Base-by-base conservation (phyloP, 1,140 invertebrate genomes). In the Tetramorium alpestre region DNA sequence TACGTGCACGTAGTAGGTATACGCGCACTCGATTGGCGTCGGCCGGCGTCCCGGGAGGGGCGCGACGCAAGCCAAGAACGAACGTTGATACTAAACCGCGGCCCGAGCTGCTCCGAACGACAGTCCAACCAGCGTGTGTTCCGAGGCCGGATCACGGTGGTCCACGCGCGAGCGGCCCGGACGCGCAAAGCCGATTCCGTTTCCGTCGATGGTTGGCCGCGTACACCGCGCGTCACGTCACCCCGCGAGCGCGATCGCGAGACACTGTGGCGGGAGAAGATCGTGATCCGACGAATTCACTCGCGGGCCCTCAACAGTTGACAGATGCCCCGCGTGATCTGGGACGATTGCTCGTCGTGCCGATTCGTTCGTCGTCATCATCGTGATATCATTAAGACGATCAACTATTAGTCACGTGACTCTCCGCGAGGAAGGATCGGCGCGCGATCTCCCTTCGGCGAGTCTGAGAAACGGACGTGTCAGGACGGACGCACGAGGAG, bases 1-100 rank as follows among this genome's bases (percentile, higher is more conserved):
- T 90, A 90, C 88, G 72, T 86, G 82, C 72, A 91, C 89, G 85
- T 87, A 92, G 78, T 89, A 76, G 89, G 89, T 91, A 92, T 88
- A 88, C 90, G 93, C 90, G 92, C 92, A 94, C 89, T 93, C 93
- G 93, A 94, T 93, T 93, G 93, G 92, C 92, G 93, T 93, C 92
- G 93, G 80, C 88, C 87, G 87, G 90, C 91, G 92, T 92, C 89
- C 89, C 90, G 91, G 92, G 92, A 93, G 92, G 92, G 92, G 93
- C 91, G 92, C 91, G 90, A 93, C 87, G 91, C 91, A 87, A 91
- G 91, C 90, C 90, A 93, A 93, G 92, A 94, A 93, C 93, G 91
- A 92, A 92, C 91, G 90, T 91, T 93, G 90, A 92, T 94, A 92
- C 90, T 92, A 93, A 93, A 94, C 93, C 91, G 93, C 89, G 92